Percentiles rank a stretch among this genome's conserved stretches.
phyloP scores from a whole-genome alignment of 2,888 invertebrate genomes.

The Pseudococcus longispinus region DNA sequence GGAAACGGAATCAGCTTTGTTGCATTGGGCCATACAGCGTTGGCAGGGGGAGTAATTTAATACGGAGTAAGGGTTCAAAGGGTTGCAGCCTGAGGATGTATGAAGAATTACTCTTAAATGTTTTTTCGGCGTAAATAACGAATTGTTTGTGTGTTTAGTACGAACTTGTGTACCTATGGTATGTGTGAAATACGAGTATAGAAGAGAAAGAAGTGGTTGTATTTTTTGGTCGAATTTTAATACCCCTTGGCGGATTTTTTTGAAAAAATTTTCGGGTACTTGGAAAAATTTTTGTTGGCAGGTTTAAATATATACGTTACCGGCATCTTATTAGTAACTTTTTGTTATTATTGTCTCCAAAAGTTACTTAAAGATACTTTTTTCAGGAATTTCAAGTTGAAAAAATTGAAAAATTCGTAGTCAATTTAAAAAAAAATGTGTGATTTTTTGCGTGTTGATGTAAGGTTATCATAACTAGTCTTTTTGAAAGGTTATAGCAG shows the following conservation, averaged over 20 bases:
- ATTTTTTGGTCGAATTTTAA: background rate
- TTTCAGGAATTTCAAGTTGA: no score
- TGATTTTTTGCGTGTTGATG: no score
- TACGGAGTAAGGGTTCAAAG: background rate
- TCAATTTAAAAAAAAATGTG: no score
- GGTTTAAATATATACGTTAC: no score
- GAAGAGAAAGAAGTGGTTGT: background rate
- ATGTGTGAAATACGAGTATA: background rate
- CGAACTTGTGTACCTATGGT: background rate
- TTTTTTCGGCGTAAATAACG: background rate
- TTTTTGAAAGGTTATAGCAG: no score
- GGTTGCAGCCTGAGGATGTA: background rate
- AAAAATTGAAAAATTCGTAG: no score
- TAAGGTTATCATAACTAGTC: no score
- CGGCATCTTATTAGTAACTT: no score
- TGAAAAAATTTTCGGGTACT: background rate
- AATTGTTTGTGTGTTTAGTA: background rate
- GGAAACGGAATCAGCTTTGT: constrained; percentile 4
- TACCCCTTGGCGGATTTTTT: background rate
- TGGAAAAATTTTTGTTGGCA: background rate
- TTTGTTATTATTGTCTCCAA: no score
- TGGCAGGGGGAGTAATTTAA: background rate
- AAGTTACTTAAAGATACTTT: no score
- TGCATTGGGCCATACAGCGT: background rate
- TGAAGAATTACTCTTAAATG: constrained; percentile 27